Base-by-base conservation (phyloP, 2,113 vertebrate genomes). In the Scatophagus argus region DNA sequence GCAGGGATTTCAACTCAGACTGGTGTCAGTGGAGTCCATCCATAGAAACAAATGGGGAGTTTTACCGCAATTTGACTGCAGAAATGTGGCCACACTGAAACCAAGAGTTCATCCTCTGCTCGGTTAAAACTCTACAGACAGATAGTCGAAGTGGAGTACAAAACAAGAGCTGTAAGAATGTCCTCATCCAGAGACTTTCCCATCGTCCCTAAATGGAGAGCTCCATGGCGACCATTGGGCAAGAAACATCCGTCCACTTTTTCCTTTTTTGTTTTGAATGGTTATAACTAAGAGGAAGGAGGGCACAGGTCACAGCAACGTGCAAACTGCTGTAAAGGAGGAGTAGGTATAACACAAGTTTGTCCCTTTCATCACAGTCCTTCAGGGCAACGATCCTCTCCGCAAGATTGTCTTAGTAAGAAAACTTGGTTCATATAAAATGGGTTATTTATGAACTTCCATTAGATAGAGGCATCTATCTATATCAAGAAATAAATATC, bases 401-500 rank as follows among this genome's bases (percentile, higher is more conserved):
- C 86, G 79, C 81, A 83, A 76, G 92, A 94, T 93, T 94, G 94
- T 93, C 93, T 90, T 25, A 77, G 74, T 92, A 90, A 84, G 86
- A 94, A 93, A 93, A 93, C 44, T 86, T 6, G 52, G 68, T 81
- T 85, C 71, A 74, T 92, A 93, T 84, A 93, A 92, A 93, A 90
- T 36, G 47, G 83, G 69, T 90, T 77, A 49, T 86, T 89, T 84
- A 80, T 73, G 76, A 85, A 81, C 83, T 73, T 82, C 87, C 81
- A 64, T 87, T 68, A 84, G 91, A 88, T 87, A 84, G 90, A 89
- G 62, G 86, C 78, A 36, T 91, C 84, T 89, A 72, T 90, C 79
- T 87, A 79, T 90, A 90, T 89, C 90, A 93, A 93, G 80, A 93
- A 93, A 91, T 92, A 93, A 85, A 91, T 81, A 88, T 93, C 74